These are phyloP conservation scores for Capreolus pygargus DNA, from an alignment of 2,113 vertebrate species.

Conservation along the genomic window DNA sequence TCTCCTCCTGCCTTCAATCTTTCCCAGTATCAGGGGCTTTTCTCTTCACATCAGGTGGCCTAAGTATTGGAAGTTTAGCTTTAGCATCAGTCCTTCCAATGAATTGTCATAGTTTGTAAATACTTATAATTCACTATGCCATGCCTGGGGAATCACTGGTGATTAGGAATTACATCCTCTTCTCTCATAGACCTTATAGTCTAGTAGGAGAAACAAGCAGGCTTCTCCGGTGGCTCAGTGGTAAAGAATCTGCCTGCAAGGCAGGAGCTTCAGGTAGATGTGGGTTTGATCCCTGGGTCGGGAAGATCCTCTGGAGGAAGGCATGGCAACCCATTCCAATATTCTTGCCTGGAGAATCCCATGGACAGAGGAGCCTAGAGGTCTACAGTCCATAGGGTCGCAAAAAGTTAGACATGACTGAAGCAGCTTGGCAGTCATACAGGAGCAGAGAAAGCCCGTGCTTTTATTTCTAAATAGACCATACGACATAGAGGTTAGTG, in stretches of 20 bases:
- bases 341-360: neutral
- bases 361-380: neutral
- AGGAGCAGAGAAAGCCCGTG: neutral
- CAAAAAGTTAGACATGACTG: neutral
- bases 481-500: neutral
- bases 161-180: neutral
- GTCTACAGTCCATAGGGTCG: neutral
- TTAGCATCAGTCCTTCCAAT: neutral
- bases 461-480: neutral
- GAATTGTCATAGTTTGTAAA: neutral
- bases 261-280: neutral
- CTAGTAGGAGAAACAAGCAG: neutral
- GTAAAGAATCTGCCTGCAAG: neutral
- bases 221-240: neutral
- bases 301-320: neutral
- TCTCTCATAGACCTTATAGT: neutral
- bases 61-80: neutral
- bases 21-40: neutral
- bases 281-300: neutral
- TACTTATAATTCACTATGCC: neutral
- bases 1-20: neutral
- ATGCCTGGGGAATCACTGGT: neutral
- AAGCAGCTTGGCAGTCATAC: fast-evolving
- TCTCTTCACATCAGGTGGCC: neutral
- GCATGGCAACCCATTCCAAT: neutral